phyloP scores from a whole-genome alignment of 2,888 invertebrate genomes.

The Ferdinandea cuprea region DNA sequence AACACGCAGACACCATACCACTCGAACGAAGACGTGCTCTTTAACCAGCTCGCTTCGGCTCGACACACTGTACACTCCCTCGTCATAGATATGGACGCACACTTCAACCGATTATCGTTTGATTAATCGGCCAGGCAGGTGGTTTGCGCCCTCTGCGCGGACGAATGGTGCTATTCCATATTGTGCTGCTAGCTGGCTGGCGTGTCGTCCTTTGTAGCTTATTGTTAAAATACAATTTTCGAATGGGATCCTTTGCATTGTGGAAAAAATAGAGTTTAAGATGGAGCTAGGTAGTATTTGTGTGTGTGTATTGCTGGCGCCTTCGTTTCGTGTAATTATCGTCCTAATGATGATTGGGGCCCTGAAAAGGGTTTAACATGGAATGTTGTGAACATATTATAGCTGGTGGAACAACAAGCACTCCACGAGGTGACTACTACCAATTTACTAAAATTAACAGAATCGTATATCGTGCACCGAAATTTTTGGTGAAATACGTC shows the following conservation, averaged over 20 bases:
- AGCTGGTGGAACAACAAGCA: slow-evolving; percentile 31
- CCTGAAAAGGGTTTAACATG: slow-evolving; percentile 52
- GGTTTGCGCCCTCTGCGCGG: slow-evolving; percentile 34
- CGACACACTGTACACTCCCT: slow-evolving; percentile 30
- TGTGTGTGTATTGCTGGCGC: slow-evolving; percentile 28
- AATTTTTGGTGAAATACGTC: slow-evolving; percentile 31
- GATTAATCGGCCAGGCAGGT: slow-evolving; percentile 72
- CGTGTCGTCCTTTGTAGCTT: slow-evolving; percentile 37
- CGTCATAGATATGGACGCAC: slow-evolving; percentile 56
- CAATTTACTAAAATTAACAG: slow-evolving; percentile 41
- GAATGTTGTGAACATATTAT: slow-evolving; percentile 45
- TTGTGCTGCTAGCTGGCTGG: slow-evolving; percentile 25
- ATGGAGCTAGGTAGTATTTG: slow-evolving; percentile 17
- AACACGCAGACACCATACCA: slow-evolving; percentile 68
- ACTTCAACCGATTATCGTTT: slow-evolving; percentile 71
- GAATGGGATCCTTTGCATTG: slow-evolving; percentile 44
- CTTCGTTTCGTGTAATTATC: slow-evolving; percentile 60
- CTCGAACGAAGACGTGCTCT: slow-evolving; percentile 21
- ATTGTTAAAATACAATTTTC: slow-evolving; percentile 25
- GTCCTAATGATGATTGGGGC: slow-evolving; percentile 67
- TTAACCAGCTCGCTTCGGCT: slow-evolving; percentile 24
- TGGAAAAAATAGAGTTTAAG: slow-evolving; percentile 8
- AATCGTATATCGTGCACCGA: slow-evolving; percentile 40
- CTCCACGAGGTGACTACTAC: slow-evolving; percentile 33
- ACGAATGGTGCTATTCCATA: slow-evolving; percentile 40